Base-by-base conservation (phyloP, 2,888 invertebrate genomes). In the Conomelus anceps region DNA sequence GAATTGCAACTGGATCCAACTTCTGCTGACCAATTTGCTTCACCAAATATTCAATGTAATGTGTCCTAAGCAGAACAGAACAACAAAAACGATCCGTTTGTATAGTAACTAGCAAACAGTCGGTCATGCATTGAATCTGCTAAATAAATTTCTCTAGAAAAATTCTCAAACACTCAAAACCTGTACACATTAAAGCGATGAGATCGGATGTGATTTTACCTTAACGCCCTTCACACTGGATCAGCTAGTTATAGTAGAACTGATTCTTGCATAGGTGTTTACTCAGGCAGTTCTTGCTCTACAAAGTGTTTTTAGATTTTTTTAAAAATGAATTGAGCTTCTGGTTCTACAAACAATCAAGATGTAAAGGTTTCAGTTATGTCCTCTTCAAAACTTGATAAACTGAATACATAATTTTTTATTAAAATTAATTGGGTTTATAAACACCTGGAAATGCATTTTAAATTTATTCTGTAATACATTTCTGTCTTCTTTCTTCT, bases 31-130 rank as follows among this genome's bases (percentile, higher is more conserved):
- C 97, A 94, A 98, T 97, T 93, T 96, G 95, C 92, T 95, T 96
- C 93, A 98, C 98, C 95, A 99, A 95, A 95, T 98, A 98, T 95
- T 99, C 99, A 94, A 98, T 96, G 95, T 98, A 99, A 95, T 99
- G 99, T 93, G 95, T 94, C 95, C 98, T 99, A 95, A 93, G 94
- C 94, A 93, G 92, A 92, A 63, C 63, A 63, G 13, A 63, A 63
- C 63, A 63, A 63, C 63, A 63, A 63, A n/a, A 63, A 63, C 63
- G n/a, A 34, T 34, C 34, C 34, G 13, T 34, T 34, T 20, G 63
- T 63, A 63, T 63, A 63, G 63, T 34, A 34, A 34, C 13, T 63
- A 63, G n/a, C 63, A n/a, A n/a, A n/a, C 63, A 63, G 63, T 34
- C 34, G 34, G 63, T 63, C 63, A 63, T 63, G 63, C 63, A 20